A percentile compares a stretch with the other conserved stretches of the same genome.
phyloP scores from a whole-genome alignment of 2,797 vertebrate genomes.

The Silurus lanzhouensis region DNA sequence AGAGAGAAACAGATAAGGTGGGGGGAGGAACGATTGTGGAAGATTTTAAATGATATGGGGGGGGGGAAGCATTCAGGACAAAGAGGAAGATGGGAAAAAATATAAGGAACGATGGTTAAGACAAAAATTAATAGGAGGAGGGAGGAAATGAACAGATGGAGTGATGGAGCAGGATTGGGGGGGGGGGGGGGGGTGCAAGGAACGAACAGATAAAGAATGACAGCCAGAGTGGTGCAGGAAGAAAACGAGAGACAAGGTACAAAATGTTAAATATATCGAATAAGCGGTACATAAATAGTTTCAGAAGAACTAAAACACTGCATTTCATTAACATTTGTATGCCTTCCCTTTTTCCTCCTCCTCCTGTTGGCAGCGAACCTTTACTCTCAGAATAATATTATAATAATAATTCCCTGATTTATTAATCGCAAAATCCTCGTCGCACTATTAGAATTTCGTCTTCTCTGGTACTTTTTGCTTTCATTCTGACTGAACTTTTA shows the following conservation, averaged over 20 bases:
- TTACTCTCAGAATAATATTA: constrained; percentile 13
- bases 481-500: not conserved
- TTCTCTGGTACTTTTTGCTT: not conserved
- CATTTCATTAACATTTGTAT: constrained; percentile 44
- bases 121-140: constrained; percentile 24
- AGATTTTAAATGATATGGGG: constrained; percentile 4
- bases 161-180: not conserved
- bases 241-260: not conserved
- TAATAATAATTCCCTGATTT: not conserved
- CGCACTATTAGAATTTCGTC: constrained; percentile 2
- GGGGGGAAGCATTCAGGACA: not conserved
- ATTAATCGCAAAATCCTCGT: not conserved
- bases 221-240: constrained; percentile 11
- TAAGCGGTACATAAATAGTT: constrained; percentile 34
- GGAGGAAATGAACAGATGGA: constrained; percentile 13
- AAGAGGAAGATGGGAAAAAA: not conserved
- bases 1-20: not conserved
- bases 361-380: not conserved
- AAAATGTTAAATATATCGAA: constrained; percentile 20
- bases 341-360: not conserved
- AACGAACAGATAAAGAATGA: not conserved
- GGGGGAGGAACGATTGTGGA: constrained; percentile 1
- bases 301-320: constrained; percentile 26
- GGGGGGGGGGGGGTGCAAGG: not conserved
- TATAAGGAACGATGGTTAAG: not conserved